These are phyloP conservation scores for Casuarius casuarius DNA, from an alignment of 2,113 vertebrate genomes.

Conservation along the genomic window DNA sequence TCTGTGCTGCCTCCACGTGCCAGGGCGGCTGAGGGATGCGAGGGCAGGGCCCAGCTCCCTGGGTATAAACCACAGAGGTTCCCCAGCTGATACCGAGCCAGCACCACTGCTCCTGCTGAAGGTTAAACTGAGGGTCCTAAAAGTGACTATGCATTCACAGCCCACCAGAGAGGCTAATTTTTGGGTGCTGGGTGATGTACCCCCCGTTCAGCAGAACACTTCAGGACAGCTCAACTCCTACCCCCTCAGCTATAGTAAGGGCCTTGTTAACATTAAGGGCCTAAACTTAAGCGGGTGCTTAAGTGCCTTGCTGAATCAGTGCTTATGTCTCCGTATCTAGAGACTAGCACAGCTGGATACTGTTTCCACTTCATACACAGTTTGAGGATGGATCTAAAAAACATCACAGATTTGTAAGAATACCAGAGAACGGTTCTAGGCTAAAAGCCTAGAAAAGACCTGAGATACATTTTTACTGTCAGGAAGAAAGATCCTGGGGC, in stretches of 20 bases:
- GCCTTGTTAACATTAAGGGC: not conserved
- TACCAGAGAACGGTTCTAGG: not conserved
- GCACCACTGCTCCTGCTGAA: not conserved
- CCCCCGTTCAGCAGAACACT: not conserved
- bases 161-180: not conserved
- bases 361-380: not conserved
- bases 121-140: not conserved
- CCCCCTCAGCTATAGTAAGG: accelerated
- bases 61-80: not conserved
- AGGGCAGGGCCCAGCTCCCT: not conserved
- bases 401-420: not conserved
- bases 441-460: not conserved
- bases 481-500: not conserved
- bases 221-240: not conserved
- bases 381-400: not conserved
- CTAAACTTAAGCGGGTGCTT: not conserved
- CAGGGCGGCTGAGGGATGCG: not conserved
- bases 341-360: not conserved
- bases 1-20: not conserved
- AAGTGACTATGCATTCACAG: not conserved
- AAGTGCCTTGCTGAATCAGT: not conserved
- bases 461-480: not conserved
- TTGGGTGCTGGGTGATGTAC: not conserved
- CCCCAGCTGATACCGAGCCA: not conserved
- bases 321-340: not conserved